Percentiles rank a stretch among this genome's conserved stretches.
Conservation (phyloP, 2,113 vertebrate genomes). For the Chamaea fasciata region DNA sequence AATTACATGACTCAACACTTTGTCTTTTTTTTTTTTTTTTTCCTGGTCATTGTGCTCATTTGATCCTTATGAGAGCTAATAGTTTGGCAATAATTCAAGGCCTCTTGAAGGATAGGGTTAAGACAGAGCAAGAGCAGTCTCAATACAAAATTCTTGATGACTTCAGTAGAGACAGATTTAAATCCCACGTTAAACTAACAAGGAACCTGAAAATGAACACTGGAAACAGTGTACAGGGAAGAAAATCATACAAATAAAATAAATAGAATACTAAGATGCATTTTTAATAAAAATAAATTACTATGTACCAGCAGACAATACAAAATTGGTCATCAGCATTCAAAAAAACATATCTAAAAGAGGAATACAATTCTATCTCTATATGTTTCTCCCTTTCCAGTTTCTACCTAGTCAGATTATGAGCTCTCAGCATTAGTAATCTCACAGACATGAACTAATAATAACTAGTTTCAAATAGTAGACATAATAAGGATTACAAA, state of each 20-base stretch:
- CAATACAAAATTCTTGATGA: background rate
- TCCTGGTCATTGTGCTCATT: background rate
- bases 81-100: background rate
- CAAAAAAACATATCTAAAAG: background rate
- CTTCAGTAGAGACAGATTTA: background rate
- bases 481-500: background rate
- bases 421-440: background rate
- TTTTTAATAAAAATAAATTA: background rate
- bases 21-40: background rate
- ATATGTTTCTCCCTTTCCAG: background rate
- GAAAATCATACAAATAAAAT: background rate
- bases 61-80: background rate
- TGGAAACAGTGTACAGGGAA: background rate
- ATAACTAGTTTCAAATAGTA: background rate
- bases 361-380: background rate
- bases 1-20: background rate
- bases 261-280: background rate
- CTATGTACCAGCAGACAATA: background rate
- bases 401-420: background rate
- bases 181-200: background rate
- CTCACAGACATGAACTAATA: background rate
- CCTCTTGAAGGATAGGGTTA: background rate
- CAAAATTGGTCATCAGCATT: background rate
- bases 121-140: background rate
- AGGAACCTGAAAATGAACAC: background rate